These are phyloP conservation scores for Dolichoris vasculosae DNA, from an alignment of 1,140 invertebrate species.

Conservation along the genomic window DNA sequence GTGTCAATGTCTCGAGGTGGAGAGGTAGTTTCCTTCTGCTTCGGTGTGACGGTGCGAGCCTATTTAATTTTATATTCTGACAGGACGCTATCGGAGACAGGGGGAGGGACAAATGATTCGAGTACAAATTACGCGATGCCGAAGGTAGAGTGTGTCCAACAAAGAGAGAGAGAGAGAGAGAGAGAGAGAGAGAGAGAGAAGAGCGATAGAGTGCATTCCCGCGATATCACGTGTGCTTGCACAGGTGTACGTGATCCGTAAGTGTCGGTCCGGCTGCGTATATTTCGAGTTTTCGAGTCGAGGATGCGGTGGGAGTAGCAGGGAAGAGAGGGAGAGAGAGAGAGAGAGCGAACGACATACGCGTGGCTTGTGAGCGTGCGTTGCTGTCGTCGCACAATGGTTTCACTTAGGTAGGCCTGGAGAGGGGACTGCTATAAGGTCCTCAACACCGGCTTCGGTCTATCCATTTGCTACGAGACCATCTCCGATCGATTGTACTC, in stretches of 20 bases:
- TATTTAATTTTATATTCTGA: conserved; percentile 8
- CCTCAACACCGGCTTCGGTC: conserved; percentile 55
- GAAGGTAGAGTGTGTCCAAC: not conserved
- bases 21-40: not conserved
- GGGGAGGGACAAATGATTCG: not conserved
- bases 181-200: not conserved
- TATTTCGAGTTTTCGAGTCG: conserved; percentile 24
- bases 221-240: conserved; percentile 31
- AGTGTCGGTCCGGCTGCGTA: not conserved
- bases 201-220: conserved; percentile 17
- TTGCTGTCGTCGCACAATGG: conserved; percentile 44
- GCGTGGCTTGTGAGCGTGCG: not conserved
- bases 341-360: conserved; percentile 3
- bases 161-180: conserved; percentile 8
- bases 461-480: conserved; percentile 60
- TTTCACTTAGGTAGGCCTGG: conserved; percentile 35
- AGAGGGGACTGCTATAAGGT: conserved; percentile 62
- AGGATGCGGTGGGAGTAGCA: not conserved
- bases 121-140: not conserved
- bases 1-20: not conserved
- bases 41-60: not conserved
- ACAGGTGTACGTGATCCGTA: conserved; percentile 20
- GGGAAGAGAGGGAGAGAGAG: not conserved
- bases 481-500: conserved; percentile 55
- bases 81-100: not conserved